Percentiles rank a stretch among this genome's conserved stretches.
These are phyloP conservation scores for Phenacoccus solenopsis DNA, from an alignment of 1,140 invertebrate genomes.

Conservation along the genomic window DNA sequence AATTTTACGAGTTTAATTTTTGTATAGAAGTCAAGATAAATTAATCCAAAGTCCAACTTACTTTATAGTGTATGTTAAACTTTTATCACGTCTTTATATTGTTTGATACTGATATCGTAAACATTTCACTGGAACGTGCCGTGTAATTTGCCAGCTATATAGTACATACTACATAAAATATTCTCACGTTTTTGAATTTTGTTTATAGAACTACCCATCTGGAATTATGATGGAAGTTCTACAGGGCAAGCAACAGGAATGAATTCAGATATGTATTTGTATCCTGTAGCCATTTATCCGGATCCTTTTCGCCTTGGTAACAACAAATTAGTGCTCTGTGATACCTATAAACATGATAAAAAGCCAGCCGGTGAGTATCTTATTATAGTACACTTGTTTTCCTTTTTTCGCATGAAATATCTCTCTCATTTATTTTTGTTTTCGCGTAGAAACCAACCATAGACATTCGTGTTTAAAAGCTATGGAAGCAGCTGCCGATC, in stretches of 20 bases:
- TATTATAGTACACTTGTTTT: not conserved
- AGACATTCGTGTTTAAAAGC: constrained; percentile 59
- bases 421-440: not conserved
- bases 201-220: constrained; percentile 65
- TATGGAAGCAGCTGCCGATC: constrained; percentile 54
- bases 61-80: too few species aligned
- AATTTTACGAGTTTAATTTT: too few species aligned
- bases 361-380: constrained; percentile 56
- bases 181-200: not conserved
- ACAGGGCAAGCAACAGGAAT: constrained; percentile 61
- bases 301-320: constrained; percentile 85
- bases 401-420: not conserved
- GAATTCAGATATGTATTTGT: constrained; percentile 79
- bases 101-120: too few species aligned
- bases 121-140: too few species aligned
- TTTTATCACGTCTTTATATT: too few species aligned
- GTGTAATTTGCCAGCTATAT: too few species aligned
- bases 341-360: constrained; percentile 57
- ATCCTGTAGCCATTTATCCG: constrained; percentile 78
- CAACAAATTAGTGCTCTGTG: constrained; percentile 83
- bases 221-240: constrained; percentile 93
- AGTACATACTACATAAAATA: too few species aligned
- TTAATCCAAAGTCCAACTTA: too few species aligned
- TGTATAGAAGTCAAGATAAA: too few species aligned
- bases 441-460: constrained; percentile 52